These are phyloP conservation scores for Arizona elegans DNA, from an alignment of 2,113 vertebrate species.

Conservation along the genomic window DNA sequence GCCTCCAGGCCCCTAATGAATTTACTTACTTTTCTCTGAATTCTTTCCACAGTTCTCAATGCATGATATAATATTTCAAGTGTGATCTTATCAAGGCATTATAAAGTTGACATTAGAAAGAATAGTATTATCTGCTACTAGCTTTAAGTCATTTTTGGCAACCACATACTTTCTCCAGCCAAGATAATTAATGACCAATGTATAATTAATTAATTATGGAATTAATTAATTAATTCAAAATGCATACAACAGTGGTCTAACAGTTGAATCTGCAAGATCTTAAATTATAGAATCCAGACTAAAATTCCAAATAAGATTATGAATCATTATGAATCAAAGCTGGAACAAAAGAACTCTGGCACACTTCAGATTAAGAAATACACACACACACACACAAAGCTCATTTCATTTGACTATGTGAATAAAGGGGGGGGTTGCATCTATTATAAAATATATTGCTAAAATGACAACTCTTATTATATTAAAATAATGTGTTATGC, in stretches of 20 bases:
- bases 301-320: neutral
- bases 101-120: neutral
- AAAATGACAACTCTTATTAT: neutral
- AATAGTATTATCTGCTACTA: neutral
- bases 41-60: neutral
- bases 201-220: too few species aligned
- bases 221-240: too few species aligned
- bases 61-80: neutral
- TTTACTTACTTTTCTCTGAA: neutral
- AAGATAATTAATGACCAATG: constrained; percentile 34
- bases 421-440: neutral
- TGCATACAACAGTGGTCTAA: neutral
- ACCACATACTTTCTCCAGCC: constrained; percentile 52
- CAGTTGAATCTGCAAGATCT: neutral
- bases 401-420: neutral
- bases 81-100: neutral
- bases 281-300: neutral
- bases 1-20: neutral
- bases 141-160: constrained; percentile 27
- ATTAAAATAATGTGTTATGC: neutral
- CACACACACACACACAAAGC: neutral
- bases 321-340: neutral
- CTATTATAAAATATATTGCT: neutral
- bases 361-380: neutral
- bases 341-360: neutral